Base-by-base conservation (phyloP, 2,888 invertebrate species). In the Ernsta delagoae region DNA sequence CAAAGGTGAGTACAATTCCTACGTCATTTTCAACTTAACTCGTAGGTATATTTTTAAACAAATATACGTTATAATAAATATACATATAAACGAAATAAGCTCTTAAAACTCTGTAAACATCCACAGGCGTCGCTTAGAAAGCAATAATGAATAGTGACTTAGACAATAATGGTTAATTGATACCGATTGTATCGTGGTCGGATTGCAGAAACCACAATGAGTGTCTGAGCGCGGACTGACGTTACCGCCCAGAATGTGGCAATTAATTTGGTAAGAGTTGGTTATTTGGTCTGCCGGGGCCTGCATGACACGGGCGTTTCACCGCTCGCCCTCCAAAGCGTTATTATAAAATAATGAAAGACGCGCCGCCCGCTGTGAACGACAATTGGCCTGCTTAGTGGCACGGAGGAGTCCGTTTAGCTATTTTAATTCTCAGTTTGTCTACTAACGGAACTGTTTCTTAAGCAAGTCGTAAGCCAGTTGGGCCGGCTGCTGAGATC, bases 341-440 rank as follows among this genome's bases (percentile, higher is more conserved):
- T 92, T 93, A 93, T 92, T 92, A 92, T 92, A 92, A 92, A 91
- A 92, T 93, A 93, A 93, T 93, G 92, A 92, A 90, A 91, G 88
- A 79, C 83, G 83, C 82, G 83, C 90, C 92, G 87, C 92, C 93
- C 90, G 93, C 93, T 92, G 93, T 75, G 93, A 77, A 75, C 86
- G 81, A 93, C 93, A 93, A 93, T 92, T 91, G 92, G 85, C 86
- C 92, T 92, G 88, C 88, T 92, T 93, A 92, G 89, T 84, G 86
- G 87, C 80, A 83, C 87, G 86, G 83, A 75, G 78, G 75, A 78
- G 84, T 83, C 87, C 90, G 91, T 90, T 92, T 92, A 91, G 89
- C 89, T 90, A 88, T 93, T 93, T 93, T 92, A 91, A 92, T 92
- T 92, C 92, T 92, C 89, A 89, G 92, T 92, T 92, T 93, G 92